Evolutionary conservation across 2,113 vertebrate genomes (phyloP).

Genomic region (Vulpes lagopus): DNA sequence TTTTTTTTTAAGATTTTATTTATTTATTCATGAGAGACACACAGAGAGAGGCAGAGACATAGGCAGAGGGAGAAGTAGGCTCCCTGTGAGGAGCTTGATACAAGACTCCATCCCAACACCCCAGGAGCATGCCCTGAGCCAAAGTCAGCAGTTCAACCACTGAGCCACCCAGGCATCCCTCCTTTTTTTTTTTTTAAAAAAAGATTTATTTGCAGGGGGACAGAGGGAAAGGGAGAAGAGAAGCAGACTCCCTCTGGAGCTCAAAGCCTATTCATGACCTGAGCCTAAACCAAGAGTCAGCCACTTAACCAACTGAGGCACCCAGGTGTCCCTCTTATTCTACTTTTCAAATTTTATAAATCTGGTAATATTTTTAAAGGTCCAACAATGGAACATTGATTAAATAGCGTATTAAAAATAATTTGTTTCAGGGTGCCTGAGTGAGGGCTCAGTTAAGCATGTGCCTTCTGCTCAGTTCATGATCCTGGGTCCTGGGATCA

Average conservation of each 20-base stretch:
- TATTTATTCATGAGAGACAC: neutral
- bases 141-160: too few relatives aligned
- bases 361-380: neutral
- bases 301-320: neutral
- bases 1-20: neutral
- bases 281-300: neutral
- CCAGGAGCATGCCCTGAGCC: too few relatives aligned
- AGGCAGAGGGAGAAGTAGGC: too few relatives aligned
- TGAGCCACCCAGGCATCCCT: too few relatives aligned
- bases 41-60: too few relatives aligned
- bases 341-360: constrained; percentile 29
- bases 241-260: neutral
- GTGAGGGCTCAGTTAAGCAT: too few relatives aligned
- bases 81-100: too few relatives aligned
- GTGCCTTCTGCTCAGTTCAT: too few relatives aligned
- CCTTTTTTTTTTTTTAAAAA: too few relatives aligned
- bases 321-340: neutral
- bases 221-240: neutral
- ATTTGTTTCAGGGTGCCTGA: neutral
- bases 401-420: constrained; percentile 9
- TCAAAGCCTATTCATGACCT: neutral
- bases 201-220: neutral
- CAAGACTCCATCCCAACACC: too few relatives aligned
- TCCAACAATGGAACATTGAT: neutral
- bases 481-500: too few relatives aligned